These are phyloP conservation scores for Rhombomys opimus DNA, from an alignment of 2,113 vertebrate genomes.

Conservation along the genomic window DNA sequence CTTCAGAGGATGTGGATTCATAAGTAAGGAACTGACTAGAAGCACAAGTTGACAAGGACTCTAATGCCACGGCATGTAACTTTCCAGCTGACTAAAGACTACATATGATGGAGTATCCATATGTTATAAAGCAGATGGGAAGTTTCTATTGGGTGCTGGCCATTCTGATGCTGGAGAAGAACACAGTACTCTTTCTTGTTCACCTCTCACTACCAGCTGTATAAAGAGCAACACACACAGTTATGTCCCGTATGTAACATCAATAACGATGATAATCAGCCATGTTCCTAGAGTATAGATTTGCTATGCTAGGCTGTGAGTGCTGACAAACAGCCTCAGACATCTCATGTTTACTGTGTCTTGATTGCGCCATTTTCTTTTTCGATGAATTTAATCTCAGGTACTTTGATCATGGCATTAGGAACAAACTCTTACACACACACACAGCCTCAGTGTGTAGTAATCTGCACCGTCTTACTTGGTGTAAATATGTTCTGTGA, in stretches of 20 bases:
- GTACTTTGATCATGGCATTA: neutral
- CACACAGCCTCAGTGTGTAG: neutral
- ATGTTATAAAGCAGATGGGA: neutral
- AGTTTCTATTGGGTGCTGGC: neutral
- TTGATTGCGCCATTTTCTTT: neutral
- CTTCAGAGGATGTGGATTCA: neutral
- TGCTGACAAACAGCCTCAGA: neutral
- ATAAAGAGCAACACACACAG: neutral
- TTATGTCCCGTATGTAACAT: neutral
- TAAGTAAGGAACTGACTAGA: neutral
- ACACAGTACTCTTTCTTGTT: neutral
- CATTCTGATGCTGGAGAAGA: too few relatives aligned
- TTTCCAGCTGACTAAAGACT: too few relatives aligned
- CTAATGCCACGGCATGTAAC: neutral
- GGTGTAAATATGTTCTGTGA: neutral
- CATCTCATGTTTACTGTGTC: neutral
- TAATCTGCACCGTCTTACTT: neutral
- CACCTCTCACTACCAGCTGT: neutral
- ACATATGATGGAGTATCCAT: fast-evolving
- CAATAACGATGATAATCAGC: neutral
- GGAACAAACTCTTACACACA: neutral
- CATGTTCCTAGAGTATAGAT: neutral
- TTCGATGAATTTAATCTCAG: neutral
- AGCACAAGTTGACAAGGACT: neutral
- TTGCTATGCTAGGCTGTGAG: neutral